phyloP scores from a whole-genome alignment of 2,888 invertebrate genomes.

The Glyphotaelius pellucidus region DNA sequence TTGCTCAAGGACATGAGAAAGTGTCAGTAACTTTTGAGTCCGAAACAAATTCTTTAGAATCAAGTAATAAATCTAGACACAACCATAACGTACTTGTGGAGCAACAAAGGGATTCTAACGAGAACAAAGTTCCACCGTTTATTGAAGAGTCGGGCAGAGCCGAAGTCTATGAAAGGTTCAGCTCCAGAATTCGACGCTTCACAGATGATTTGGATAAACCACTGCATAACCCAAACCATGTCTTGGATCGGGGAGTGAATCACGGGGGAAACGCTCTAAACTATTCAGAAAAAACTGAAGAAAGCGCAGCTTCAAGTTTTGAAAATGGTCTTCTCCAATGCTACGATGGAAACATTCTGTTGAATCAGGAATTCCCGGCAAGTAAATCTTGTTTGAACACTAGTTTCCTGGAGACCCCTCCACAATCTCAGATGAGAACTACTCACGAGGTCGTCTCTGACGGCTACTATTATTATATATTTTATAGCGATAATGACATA shows the following conservation, averaged over 20 bases:
- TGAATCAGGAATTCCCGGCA: conserved; percentile 84
- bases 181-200: neutral
- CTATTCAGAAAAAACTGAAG: conserved; percentile 76
- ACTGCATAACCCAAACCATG: conserved; percentile 68
- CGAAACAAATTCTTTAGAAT: neutral
- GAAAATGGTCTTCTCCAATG: conserved; percentile 87
- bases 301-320: conserved; percentile 88
- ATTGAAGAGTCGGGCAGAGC: neutral
- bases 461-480: conserved; percentile 93
- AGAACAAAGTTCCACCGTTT: neutral
- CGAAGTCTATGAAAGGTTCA: conserved; percentile 6
- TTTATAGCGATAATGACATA: conserved; percentile 91
- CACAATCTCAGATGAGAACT: conserved; percentile 80
- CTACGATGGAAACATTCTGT: conserved; percentile 86
- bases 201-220: conserved; percentile 19
- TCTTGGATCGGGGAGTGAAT: conserved; percentile 85
- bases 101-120: conserved; percentile 10
- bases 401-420: conserved; percentile 82
- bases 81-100: neutral
- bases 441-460: conserved; percentile 85
- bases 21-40: conserved; percentile 73
- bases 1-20: conserved; percentile 79
- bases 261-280: conserved; percentile 87
- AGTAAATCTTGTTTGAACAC: conserved; percentile 83
- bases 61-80: neutral